These are phyloP conservation scores for Microchrysa polita DNA, from an alignment of 2,888 invertebrate genomes.

Conservation along the genomic window DNA sequence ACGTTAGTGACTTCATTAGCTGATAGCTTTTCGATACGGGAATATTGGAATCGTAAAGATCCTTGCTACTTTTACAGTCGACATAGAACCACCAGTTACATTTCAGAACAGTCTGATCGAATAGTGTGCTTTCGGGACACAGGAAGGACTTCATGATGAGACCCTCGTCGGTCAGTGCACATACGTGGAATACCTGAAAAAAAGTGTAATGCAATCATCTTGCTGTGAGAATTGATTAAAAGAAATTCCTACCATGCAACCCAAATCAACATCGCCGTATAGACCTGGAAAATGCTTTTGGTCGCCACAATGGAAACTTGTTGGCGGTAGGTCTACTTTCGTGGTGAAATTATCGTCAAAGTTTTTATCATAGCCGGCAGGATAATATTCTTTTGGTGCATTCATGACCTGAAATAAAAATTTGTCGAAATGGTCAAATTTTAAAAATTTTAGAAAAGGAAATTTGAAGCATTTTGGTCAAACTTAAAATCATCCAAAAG, in stretches of 20 bases:
- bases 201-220: not conserved
- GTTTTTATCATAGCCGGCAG: constrained; percentile 87
- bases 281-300: constrained; percentile 91
- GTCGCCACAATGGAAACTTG: constrained; percentile 85
- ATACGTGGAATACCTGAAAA: constrained; percentile 87
- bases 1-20: constrained; percentile 88
- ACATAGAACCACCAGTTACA: constrained; percentile 97
- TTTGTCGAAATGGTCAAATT: constrained; percentile 60
- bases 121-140: constrained; percentile 89
- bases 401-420: constrained; percentile 79
- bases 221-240: not conserved
- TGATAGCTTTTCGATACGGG: constrained; percentile 92
- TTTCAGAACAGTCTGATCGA: constrained; percentile 89
- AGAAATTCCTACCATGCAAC: constrained; percentile 78
- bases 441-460: too few species aligned
- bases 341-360: constrained; percentile 89
- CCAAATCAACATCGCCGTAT: constrained; percentile 87
- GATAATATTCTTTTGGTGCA: constrained; percentile 88
- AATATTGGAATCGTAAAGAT: constrained; percentile 87
- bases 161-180: constrained; percentile 88
- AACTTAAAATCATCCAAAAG: too few species aligned
- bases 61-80: constrained; percentile 83
- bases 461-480: too few species aligned
- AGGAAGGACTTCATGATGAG: constrained; percentile 91
- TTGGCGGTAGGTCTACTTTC: constrained; percentile 84